Evolutionary conservation across 2,888 invertebrate species (phyloP), one percentile per base, ranked within the genome.

Genomic region (Napeogenes sylphis): DNA sequence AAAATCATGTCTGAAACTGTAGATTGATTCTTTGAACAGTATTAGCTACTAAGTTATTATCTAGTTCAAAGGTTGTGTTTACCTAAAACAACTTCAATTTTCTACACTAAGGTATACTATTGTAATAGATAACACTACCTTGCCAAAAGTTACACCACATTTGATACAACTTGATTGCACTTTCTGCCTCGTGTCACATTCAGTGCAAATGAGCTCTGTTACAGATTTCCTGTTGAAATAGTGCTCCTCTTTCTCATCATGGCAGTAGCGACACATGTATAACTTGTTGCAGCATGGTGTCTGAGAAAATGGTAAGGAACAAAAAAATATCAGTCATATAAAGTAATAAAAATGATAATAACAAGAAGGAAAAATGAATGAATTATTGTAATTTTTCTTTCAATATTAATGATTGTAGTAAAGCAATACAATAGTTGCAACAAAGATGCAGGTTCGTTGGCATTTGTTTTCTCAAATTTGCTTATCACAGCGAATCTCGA

Each of bases 241-340:
- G 81, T 97, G 97, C 66, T 94, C 92, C 79, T 97, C 97, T 46
- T 86, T 94, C 76, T 97, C 97, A 83, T 98, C 97, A 73, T 98
- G 97, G 76, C 97, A 97, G 80, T 97, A 96, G 42, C 97, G 93
- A 79, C 97, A 97, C 67, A 95, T 94, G 83, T 97, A 97, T 8
- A 96, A 93, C 84, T 96, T 96, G 76, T 94, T 94, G 85, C 97
- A 97, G 81, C 97, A 97, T 59, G 97, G 97, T 30, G 97, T 95
- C 97, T 97, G 87, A 30, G 92, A 89, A 69, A 74, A 42, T 42
- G 5, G 42, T 42, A 42, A 42, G 10, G 42, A 42, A 42, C 42
- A 42, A 42, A 42, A 10, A 42, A 42, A 42, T 42, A 35, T 35
- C 12, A 8, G 3, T 58, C 12, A 32, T 58, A 55, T 21, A 54